These are phyloP conservation scores for Clusia tigrina DNA, from an alignment of 2,888 invertebrate species.

Conservation along the genomic window DNA sequence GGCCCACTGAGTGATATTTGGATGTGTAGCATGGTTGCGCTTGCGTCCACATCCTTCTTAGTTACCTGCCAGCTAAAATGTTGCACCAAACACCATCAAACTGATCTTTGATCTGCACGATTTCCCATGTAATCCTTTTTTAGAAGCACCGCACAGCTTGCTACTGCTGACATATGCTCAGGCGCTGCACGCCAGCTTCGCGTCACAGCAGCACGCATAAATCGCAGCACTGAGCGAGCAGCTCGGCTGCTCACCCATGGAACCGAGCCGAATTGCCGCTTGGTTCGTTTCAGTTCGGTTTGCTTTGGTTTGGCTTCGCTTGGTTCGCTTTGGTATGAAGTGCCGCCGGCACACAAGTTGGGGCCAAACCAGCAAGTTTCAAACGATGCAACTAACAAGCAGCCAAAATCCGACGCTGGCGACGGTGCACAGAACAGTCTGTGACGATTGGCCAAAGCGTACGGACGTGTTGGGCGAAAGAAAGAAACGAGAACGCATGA, in stretches of 20 bases:
- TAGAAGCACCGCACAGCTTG: too few species aligned
- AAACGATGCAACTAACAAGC: constrained; percentile 39
- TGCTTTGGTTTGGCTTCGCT: background rate
- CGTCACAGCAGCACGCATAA: too few species aligned
- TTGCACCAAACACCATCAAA: too few species aligned
- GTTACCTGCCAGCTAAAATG: too few species aligned
- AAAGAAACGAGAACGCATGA: constrained; percentile 11
- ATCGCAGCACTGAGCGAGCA: background rate
- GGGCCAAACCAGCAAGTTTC: constrained; percentile 49
- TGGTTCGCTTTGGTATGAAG: constrained; percentile 25
- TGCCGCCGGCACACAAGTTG: constrained; percentile 36
- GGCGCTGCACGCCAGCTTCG: too few species aligned
- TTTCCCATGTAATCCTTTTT: too few species aligned
- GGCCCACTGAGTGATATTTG: too few species aligned
- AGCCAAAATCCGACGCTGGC: constrained; percentile 13
- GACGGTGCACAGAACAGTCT: constrained; percentile 41
- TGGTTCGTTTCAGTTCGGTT: background rate
- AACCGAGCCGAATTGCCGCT: background rate
- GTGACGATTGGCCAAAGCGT: constrained; percentile 51
- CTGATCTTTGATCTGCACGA: too few species aligned
- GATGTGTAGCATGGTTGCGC: background rate
- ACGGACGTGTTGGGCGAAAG: constrained; percentile 44
- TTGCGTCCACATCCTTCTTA: background rate
- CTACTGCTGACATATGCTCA: too few species aligned
- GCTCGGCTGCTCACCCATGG: too few species aligned